These are phyloP conservation scores for Pogonus chalceus DNA, from an alignment of 1,140 invertebrate species.

Conservation along the genomic window DNA sequence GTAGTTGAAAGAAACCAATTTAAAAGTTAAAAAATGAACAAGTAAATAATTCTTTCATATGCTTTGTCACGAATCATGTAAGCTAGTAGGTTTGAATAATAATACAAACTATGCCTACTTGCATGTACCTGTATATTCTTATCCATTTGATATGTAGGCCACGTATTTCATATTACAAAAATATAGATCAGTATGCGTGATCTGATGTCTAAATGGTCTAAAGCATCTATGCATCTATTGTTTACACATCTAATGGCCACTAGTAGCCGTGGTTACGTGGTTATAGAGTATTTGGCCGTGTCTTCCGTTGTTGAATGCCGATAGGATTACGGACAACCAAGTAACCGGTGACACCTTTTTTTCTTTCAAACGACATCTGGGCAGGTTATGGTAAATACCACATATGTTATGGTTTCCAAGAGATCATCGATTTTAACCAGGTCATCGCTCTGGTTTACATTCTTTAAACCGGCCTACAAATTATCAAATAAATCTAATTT, in stretches of 20 bases:
- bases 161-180: no score
- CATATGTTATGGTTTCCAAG: constrained; percentile 5
- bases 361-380: constrained; percentile 6
- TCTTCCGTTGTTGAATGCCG: no score
- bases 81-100: no score
- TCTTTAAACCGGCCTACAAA: neutral
- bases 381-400: neutral
- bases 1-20: no score
- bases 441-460: constrained; percentile 4
- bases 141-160: no score
- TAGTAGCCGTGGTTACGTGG: neutral
- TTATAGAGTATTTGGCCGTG: neutral
- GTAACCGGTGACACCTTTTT: neutral
- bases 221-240: neutral
- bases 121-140: no score
- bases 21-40: no score
- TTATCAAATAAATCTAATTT: neutral
- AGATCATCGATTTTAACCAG: constrained; percentile 6
- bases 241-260: neutral
- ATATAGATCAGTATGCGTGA: no score
- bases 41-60: no score
- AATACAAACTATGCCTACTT: no score
- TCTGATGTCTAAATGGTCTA: neutral
- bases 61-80: no score
- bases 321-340: no score